These are phyloP conservation scores for Eueremaeus valkanovi DNA, from an alignment of 2,888 invertebrate species.

Conservation along the genomic window DNA sequence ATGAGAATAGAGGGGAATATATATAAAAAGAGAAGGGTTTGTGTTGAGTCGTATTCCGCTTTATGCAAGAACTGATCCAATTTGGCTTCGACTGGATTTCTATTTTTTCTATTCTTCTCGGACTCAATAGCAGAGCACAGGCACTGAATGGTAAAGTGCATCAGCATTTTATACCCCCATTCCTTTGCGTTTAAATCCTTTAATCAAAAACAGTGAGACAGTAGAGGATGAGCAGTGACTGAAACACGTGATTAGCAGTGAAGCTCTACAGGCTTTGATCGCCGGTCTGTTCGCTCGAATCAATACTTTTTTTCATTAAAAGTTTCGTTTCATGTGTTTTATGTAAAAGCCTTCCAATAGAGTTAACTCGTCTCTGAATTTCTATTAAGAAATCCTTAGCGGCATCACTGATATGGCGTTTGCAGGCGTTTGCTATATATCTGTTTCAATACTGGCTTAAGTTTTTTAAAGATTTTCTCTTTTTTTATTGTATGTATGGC, in stretches of 20 bases:
- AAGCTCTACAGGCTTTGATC: conserved; percentile 36
- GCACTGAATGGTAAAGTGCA: conserved; percentile 12
- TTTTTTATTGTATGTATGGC: not conserved
- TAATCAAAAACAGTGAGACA: conserved; percentile 37
- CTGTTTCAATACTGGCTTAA: conserved; percentile 9
- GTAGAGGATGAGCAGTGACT: conserved; percentile 24
- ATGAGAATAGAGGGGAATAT: conserved; percentile 13
- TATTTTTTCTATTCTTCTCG: conserved; percentile 5
- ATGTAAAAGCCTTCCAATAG: conserved; percentile 25
- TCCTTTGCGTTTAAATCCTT: conserved; percentile 32
- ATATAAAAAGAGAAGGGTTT: conserved; percentile 13
- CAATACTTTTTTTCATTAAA: conserved; percentile 37
- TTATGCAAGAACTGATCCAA: conserved; percentile 36
- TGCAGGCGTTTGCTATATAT: not conserved
- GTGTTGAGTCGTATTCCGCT: conserved; percentile 17
- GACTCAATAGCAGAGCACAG: conserved; percentile 16
- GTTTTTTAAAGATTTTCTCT: not conserved
- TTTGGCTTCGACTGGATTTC: conserved; percentile 24
- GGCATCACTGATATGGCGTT: not conserved
- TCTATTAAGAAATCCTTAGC: conserved; percentile 13
- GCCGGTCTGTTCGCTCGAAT: not conserved
- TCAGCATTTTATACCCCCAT: conserved; percentile 30
- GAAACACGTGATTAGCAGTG: conserved; percentile 34
- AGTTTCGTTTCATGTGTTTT: not conserved
- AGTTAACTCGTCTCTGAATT: conserved; percentile 32